Percentiles rank a stretch among this genome's conserved stretches.
These are phyloP conservation scores for Dioctria linearis DNA, from an alignment of 2,888 invertebrate genomes.

Conservation along the genomic window DNA sequence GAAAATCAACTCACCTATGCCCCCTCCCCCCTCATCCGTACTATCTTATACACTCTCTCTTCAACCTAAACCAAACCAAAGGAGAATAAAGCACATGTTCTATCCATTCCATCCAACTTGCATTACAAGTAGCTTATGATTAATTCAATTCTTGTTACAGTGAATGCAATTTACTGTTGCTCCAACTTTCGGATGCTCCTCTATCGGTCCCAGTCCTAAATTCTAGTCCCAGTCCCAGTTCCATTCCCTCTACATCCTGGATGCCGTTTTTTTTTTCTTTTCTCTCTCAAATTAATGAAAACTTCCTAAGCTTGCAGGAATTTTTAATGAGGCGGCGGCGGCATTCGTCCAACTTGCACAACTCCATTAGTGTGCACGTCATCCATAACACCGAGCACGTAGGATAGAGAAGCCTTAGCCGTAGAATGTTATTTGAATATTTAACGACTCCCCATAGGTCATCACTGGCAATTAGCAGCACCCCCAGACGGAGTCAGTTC, in stretches of 20 bases:
- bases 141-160: slow-evolving; percentile 45
- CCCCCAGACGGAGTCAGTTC: background rate
- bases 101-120: background rate
- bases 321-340: slow-evolving; percentile 29
- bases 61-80: too few relatives aligned
- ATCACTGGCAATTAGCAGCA: slow-evolving; percentile 47
- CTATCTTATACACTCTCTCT: too few relatives aligned
- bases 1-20: too few relatives aligned
- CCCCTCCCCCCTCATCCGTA: too few relatives aligned
- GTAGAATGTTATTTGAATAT: slow-evolving; percentile 43
- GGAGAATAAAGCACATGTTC: background rate
- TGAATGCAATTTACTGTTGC: slow-evolving; percentile 28
- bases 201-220: background rate
- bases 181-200: background rate
- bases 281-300: slow-evolving; percentile 43
- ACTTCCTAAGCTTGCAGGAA: slow-evolving; percentile 33
- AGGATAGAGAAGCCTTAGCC: background rate
- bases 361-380: slow-evolving; percentile 21
- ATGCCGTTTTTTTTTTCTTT: background rate
- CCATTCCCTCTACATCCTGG: background rate
- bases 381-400: slow-evolving; percentile 5
- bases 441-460: slow-evolving; percentile 42
- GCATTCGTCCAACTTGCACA: background rate
- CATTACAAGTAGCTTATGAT: slow-evolving; percentile 15
- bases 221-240: background rate